Base-by-base conservation (phyloP, 2,888 invertebrate genomes). In the Gortyna flavago region DNA sequence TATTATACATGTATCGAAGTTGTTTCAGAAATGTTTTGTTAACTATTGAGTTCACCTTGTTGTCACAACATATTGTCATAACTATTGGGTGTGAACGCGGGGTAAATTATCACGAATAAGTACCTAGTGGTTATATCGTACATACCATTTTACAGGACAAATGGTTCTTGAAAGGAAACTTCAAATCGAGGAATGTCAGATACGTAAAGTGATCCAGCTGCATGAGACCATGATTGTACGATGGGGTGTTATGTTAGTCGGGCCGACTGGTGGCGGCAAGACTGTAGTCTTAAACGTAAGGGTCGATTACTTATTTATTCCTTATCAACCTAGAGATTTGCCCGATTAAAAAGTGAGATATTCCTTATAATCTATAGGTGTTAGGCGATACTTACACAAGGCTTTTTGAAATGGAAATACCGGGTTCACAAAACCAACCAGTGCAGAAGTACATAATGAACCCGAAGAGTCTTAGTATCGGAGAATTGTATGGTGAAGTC, bases 211-310 rank as follows among this genome's bases (percentile, higher is more conserved):
- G 32, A 98, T 99, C 83, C 99, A 99, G 92, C 95, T 99, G 18
- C 98, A 98, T 91, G 99, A 99, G 93, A 99, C 99, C 0, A 98
- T 99, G 98, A 97, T 98, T 85, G 99, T 99, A 6, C 97, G 99
- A 32, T 99, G 99, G 97, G 99, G 99, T 5, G 99, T 99, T 1
- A 99, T 99, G 99, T 94, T 99, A 82, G 99, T 99, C 0, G 99
- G 99, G 0, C 99, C 99, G 0, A 98, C 99, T 0, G 99, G 99
- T 0, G 98, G 98, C 5, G 99, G 99, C 7, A 99, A 99, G 93
- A 98, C 98, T 0, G 97, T 98, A 0, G 97, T 98, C 16, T 97
- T 99, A 73, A 97, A 97, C 87, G 98, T 98, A 93, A 94, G 95
- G 51, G n/a, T 29, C 8, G 5, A 64, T 29, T n/a, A 62, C 59